phyloP scores from a whole-genome alignment of 2,888 invertebrate genomes.

The Ennomos fuscantarius region DNA sequence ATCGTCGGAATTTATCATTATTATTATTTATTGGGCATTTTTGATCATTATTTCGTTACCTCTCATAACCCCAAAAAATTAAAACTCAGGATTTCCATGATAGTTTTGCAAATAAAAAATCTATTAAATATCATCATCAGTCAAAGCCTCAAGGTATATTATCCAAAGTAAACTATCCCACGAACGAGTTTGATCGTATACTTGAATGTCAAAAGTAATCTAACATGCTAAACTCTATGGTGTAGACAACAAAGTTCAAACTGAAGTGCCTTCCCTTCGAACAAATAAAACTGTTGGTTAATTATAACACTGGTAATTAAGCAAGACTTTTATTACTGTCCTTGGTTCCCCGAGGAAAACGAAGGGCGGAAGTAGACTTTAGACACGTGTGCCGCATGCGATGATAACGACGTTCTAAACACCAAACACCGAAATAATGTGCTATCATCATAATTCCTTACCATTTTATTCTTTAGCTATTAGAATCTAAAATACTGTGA shows the following conservation, averaged over 20 bases:
- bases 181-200: constrained; percentile 20
- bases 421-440: constrained; percentile 47
- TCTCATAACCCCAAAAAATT: not conserved
- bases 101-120: constrained; percentile 24
- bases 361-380: constrained; percentile 75
- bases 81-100: constrained; percentile 13
- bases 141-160: constrained; percentile 22
- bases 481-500: constrained; percentile 40
- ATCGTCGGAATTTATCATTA: too few relatives aligned
- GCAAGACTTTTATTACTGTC: constrained; percentile 71
- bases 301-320: constrained; percentile 66
- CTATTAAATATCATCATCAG: constrained; percentile 26
- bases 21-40: too few relatives aligned
- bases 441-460: constrained; percentile 23
- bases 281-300: constrained; percentile 56
- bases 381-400: constrained; percentile 74
- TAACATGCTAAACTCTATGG: constrained; percentile 19
- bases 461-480: constrained; percentile 26
- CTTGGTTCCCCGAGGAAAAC: constrained; percentile 68
- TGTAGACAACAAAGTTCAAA: constrained; percentile 36
- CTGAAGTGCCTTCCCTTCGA: constrained; percentile 34
- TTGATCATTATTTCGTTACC: not conserved
- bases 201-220: constrained; percentile 4
- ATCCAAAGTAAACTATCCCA: constrained; percentile 32
- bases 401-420: constrained; percentile 63